Evolutionary conservation across 1,140 invertebrate genomes (phyloP).

Genomic region (Callitettix versicolor): DNA sequence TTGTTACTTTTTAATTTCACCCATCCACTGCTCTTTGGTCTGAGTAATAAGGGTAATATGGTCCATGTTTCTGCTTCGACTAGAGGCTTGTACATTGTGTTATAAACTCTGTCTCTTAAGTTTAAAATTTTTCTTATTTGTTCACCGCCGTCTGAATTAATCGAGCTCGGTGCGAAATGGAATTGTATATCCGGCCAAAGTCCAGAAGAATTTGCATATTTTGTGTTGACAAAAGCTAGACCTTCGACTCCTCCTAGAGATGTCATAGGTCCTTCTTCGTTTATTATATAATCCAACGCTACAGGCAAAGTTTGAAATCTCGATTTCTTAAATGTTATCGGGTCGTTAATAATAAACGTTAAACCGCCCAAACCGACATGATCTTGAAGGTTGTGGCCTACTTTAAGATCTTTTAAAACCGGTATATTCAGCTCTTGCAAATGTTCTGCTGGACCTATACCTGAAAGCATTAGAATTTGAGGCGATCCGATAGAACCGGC

Average conservation of each 20-base stretch:
- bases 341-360: conserved; percentile 69
- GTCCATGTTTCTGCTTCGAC: conserved; percentile 71
- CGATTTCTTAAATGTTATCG: conserved; percentile 63
- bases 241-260: conserved; percentile 67
- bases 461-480: conserved; percentile 81
- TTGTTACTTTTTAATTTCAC: conserved; percentile 65
- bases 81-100: conserved; percentile 74
- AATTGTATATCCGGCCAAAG: conserved; percentile 80
- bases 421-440: conserved; percentile 63
- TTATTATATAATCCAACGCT: conserved; percentile 68
- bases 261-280: conserved; percentile 69
- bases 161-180: conserved; percentile 70
- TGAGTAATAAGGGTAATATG: conserved; percentile 62
- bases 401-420: conserved; percentile 59
- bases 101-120: conserved; percentile 66
- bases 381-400: conserved; percentile 75
- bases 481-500: conserved; percentile 72
- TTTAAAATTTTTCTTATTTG: conserved; percentile 64
- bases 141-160: conserved; percentile 68
- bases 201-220: conserved; percentile 58
- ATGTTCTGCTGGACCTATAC: conserved; percentile 72
- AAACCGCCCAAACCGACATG: conserved; percentile 73
- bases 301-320: conserved; percentile 66
- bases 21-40: conserved; percentile 74
- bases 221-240: conserved; percentile 71